Conservation (phyloP, 2,888 invertebrate species). For the Caenorhabditis afra region DNA sequence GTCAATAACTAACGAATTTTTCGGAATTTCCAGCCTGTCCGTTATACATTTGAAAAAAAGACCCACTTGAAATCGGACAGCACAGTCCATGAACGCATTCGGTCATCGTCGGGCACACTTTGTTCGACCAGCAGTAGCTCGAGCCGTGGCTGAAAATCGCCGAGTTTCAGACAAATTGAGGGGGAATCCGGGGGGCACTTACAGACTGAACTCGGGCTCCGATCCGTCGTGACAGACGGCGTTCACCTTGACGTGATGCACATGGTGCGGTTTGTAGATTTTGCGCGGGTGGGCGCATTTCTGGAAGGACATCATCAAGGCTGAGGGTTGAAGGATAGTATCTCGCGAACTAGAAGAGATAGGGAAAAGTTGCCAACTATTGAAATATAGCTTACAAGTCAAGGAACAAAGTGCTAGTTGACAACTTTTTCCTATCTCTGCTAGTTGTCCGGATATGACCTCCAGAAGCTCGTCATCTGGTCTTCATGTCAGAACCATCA, state of each 20-base stretch:
- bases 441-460: too few relatives aligned
- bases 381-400: too few relatives aligned
- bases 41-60: background rate
- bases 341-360: too few relatives aligned
- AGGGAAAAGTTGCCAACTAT: too few relatives aligned
- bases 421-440: too few relatives aligned
- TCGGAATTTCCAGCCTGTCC: too few relatives aligned
- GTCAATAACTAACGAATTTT: too few relatives aligned
- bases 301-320: conserved; percentile 44
- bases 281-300: conserved; percentile 43
- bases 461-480: too few relatives aligned
- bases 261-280: conserved; percentile 49
- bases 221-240: conserved; percentile 77
- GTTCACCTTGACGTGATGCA: conserved; percentile 61
- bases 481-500: too few relatives aligned
- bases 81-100: conserved; percentile 77
- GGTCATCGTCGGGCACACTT: conserved; percentile 76
- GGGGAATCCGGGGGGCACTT: too few relatives aligned
- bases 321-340: too few relatives aligned
- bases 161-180: background rate
- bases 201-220: conserved; percentile 77
- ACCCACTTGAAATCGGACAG: conserved; percentile 75
- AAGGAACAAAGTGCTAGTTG: too few relatives aligned
- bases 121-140: conserved; percentile 79
- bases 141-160: conserved; percentile 74